A percentile compares a stretch with the other conserved stretches of the same genome.
Conservation (phyloP, 2,888 invertebrate species). For the Andrena dorsata region DNA sequence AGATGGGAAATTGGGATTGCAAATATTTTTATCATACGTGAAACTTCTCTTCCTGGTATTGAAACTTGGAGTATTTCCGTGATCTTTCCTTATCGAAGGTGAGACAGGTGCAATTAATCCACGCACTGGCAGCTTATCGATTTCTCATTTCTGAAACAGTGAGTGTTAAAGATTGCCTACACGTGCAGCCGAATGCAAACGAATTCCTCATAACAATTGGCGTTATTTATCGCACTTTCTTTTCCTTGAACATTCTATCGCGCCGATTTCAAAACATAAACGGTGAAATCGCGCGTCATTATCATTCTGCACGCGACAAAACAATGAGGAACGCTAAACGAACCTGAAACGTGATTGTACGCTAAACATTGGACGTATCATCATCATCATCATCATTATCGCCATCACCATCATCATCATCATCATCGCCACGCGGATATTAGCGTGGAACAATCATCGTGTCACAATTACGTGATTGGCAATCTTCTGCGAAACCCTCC, state of each 20-base stretch:
- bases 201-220: background rate
- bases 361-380: constrained; percentile 42
- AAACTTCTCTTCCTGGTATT: too few relatives aligned
- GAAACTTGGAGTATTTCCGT: too few relatives aligned
- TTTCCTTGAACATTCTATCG: background rate
- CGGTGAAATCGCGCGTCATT: background rate
- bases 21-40: too few relatives aligned
- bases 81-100: too few relatives aligned
- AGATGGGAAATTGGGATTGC: too few relatives aligned
- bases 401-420: constrained; percentile 18
- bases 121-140: too few relatives aligned
- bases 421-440: constrained; percentile 50
- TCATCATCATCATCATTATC: constrained; percentile 15
- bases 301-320: constrained; percentile 29
- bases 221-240: background rate
- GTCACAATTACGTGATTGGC: constrained; percentile 60
- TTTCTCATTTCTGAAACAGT: too few relatives aligned
- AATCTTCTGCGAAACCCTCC: constrained; percentile 50
- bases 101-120: too few relatives aligned
- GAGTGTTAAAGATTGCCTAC: background rate
- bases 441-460: constrained; percentile 46
- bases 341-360: constrained; percentile 25
- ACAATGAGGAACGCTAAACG: constrained; percentile 23
- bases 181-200: background rate
- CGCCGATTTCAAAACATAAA: constrained; percentile 1